Evolutionary conservation across 1,140 invertebrate genomes (phyloP).

Genomic region (Galleria mellonella): DNA sequence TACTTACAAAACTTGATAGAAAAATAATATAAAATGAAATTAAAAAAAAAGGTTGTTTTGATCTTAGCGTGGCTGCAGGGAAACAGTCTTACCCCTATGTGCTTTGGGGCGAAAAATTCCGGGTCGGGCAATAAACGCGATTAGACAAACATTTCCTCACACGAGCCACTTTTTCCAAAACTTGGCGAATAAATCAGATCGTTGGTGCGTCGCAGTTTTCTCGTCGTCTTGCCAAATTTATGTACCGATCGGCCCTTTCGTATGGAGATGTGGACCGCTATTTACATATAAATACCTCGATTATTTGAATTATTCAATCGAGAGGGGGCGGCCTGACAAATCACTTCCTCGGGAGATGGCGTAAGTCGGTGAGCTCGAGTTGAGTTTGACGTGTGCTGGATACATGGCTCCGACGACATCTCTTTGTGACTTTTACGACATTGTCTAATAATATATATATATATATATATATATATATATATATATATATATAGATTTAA

Average conservation of each 20-base stretch:
- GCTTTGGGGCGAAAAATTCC: constrained; percentile 47
- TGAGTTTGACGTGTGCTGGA: constrained; percentile 42
- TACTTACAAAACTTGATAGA: no score
- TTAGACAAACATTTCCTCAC: constrained; percentile 72
- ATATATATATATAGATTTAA: no score
- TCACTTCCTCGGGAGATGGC: constrained; percentile 71
- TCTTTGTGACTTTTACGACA: no score
- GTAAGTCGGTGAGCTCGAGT: constrained; percentile 58
- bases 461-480: no score
- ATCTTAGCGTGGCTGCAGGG: not conserved
- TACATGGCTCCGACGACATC: constrained; percentile 3
- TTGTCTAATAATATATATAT: no score
- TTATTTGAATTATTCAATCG: constrained; percentile 75
- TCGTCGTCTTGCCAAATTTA: constrained; percentile 71
- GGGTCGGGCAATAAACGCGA: constrained; percentile 61
- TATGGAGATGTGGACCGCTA: constrained; percentile 70
- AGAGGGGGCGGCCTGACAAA: constrained; percentile 73
- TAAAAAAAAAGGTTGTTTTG: constrained; percentile 11
- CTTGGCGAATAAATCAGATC: constrained; percentile 70
- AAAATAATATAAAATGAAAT: no score
- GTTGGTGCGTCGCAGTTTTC: constrained; percentile 68
- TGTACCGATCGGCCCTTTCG: constrained; percentile 72
- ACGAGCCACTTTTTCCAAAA: constrained; percentile 68
- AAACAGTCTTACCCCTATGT: constrained; percentile 25
- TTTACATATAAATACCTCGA: constrained; percentile 74